Base-by-base conservation (phyloP, 2,888 invertebrate species). In the Tetragonisca angustula region DNA sequence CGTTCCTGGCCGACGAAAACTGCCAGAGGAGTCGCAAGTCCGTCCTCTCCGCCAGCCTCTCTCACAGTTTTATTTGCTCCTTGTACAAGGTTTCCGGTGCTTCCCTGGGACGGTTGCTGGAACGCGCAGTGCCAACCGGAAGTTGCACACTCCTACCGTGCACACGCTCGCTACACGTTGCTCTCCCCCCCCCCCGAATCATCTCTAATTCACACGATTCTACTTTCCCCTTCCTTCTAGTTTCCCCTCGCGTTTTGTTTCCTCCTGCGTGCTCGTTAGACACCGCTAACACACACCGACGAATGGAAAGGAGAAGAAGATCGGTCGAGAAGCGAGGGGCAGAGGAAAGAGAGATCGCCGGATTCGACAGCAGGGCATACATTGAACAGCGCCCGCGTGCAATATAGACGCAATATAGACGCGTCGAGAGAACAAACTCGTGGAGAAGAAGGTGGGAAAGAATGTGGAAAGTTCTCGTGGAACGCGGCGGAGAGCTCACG, bases 141-240 rank as follows among this genome's bases (percentile, higher is more conserved):
- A 88, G 79, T 77, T 69, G 68, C 61, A 32, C 71, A 75, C 67
- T 86, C 81, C 71, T 21, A 15, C 17, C 24, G 21, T 61, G 56
- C 27, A n/a, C 69, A 43, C 77, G 15, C 65, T 43, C 43, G 43
- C 43, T 43, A 43, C 43, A 43, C 64, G 59, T 76, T 71, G 62
- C 79, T 62, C 62, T 71, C 70, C 73, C 69, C 17, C 27, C 68
- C 62, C 80, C 82, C 68, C 75, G 76, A 80, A 81, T 89, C 88
- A 89, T 89, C 74, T 86, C 84, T 89, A 89, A 88, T 89, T 89
- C 87, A 89, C 84, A 73, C 50, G 36, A 67, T 24, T 52, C 17
- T n/a, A 9, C 4, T 27, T 64, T 2, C 19, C 27, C 54, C n/a
- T 21, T 15, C 52, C 13, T 13, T 3, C 19, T 27, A 4, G n/a